These are phyloP conservation scores for Cichlasoma orientale DNA, from an alignment of 2,797 vertebrate species.

Conservation along the genomic window DNA sequence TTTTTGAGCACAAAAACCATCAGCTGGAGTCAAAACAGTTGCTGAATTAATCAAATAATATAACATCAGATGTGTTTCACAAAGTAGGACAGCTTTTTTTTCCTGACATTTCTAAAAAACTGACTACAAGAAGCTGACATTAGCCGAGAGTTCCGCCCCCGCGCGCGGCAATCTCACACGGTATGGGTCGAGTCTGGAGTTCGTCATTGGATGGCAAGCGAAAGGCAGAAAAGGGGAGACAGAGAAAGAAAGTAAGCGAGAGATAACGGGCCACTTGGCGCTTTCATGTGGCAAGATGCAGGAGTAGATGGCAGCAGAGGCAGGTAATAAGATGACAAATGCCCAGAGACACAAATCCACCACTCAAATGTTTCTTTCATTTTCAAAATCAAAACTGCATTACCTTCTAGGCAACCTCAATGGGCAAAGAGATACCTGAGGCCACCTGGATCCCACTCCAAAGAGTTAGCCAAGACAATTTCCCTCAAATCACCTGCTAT, in stretches of 20 bases:
- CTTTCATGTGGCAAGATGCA: constrained; percentile 71
- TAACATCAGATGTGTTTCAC: not conserved
- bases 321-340: constrained; percentile 77
- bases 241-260: constrained; percentile 43
- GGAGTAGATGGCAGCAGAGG: constrained; percentile 69
- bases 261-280: constrained; percentile 63
- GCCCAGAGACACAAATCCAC: constrained; percentile 77
- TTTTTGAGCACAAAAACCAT: too few species aligned
- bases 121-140: not conserved
- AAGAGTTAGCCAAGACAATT: constrained; percentile 83
- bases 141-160: constrained; percentile 3
- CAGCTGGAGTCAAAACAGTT: too few species aligned
- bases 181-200: constrained; percentile 32
- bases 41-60: not conserved
- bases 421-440: constrained; percentile 77
- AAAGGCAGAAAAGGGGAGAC: constrained; percentile 35
- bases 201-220: constrained; percentile 32
- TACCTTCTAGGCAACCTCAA: constrained; percentile 69
- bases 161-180: constrained; percentile 5
- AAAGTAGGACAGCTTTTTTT: not conserved
- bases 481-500: constrained; percentile 86
- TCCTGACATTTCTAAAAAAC: not conserved
- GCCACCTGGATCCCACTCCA: constrained; percentile 83
- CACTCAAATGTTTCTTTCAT: constrained; percentile 78
- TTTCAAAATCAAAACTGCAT: constrained; percentile 79